Base-by-base conservation (phyloP, 1,140 invertebrate genomes). In the Brachionus asplanchnoidis region DNA sequence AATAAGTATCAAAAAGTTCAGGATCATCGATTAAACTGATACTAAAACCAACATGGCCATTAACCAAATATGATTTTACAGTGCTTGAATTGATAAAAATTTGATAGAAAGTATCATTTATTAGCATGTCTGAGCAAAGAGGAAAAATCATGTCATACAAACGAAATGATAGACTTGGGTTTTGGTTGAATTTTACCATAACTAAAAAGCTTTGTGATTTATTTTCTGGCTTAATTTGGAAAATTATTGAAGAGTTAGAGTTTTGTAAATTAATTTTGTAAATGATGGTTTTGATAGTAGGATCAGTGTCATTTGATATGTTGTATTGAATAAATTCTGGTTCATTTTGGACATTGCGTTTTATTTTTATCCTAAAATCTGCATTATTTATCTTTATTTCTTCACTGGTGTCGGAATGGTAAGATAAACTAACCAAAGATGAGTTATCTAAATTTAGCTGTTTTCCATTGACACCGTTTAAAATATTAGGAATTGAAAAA, bases 151-250 rank as follows among this genome's bases (percentile, higher is more conserved):
- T 28, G 32, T 79, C 77, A 60, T 46, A 46, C 6, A 12, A 20
- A 7, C 32, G 36, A 32, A n/a, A 14, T 44, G 4, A 14, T n/a
- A 26, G 14, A n/a, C 20, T 79, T 50, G 77, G 77, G 20, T 50
- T 50, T 26, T 40, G 44, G 50, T 79, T 60, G 17, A 79, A 79
- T 26, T 60, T 50, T 0, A 79, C 14, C n/a, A 79, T n/a, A 32
- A 79, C 77, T 14, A 79, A 23, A 60, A 46, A 79, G 12, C 12
- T 17, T 50, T n/a, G 40, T 12, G 23, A 14, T 23, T 50, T n/a
- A 46, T 79, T 60, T 28, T 79, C 77, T 23, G 77, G 42, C 32
- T 79, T 50, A 12, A 79, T 50, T 46, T 79, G 77, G 20, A 79
- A 32, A 60, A 14, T 28, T 3, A 79, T 46, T 14, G 77, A 79